Percentiles rank a stretch among this genome's conserved stretches.
phyloP scores from a whole-genome alignment of 2,797 vertebrate species.

The Brachyrhaphis roseni region DNA sequence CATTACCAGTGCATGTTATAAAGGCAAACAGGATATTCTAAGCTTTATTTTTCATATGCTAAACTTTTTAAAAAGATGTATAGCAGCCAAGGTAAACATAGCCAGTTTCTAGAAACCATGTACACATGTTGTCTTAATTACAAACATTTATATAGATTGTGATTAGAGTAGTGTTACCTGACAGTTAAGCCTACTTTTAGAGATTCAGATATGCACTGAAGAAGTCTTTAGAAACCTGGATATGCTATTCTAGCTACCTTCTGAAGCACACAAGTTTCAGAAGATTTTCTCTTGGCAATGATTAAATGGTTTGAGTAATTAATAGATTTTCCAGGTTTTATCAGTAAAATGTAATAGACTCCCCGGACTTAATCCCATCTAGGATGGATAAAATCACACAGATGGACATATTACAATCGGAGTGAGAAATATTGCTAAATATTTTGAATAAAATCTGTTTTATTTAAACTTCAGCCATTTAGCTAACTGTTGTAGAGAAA shows the following conservation, averaged over 20 bases:
- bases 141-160: background rate
- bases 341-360: too few species aligned
- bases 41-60: constrained; percentile 18
- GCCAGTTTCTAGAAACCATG: constrained; percentile 3
- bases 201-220: background rate
- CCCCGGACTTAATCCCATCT: too few species aligned
- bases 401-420: too few species aligned
- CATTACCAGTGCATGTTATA: constrained; percentile 32
- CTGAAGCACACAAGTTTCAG: background rate
- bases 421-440: too few species aligned
- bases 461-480: background rate
- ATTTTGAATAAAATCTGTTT: background rate
- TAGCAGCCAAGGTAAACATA: background rate
- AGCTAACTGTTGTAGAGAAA: background rate
- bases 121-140: background rate
- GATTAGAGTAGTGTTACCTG: background rate
- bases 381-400: too few species aligned
- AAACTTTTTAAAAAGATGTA: background rate
- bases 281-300: background rate
- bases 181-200: background rate
- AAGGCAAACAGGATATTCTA: constrained; percentile 36
- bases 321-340: too few species aligned
- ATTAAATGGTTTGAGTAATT: background rate
- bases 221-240: background rate
- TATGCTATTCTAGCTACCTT: background rate